Conservation (phyloP, 2,113 vertebrate genomes). For the Mesitornis unicolor region DNA sequence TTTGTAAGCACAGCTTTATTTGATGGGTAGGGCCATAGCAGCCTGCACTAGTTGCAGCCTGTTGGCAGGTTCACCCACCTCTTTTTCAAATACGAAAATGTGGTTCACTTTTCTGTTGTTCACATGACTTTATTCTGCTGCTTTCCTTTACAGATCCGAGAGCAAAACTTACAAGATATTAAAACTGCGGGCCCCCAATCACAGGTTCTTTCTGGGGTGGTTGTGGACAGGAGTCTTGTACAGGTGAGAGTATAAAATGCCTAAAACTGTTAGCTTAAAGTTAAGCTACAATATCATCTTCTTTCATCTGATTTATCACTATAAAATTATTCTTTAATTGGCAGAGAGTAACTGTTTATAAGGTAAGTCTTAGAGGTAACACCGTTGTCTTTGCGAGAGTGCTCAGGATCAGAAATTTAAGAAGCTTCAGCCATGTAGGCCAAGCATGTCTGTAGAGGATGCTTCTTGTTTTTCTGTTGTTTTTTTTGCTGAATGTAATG, state of each 20-base stretch:
- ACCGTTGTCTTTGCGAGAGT: slow-evolving; percentile 54
- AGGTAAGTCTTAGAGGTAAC: slow-evolving; percentile 83
- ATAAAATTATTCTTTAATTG: slow-evolving; percentile 79
- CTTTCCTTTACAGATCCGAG: slow-evolving; percentile 84
- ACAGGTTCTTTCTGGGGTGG: slow-evolving; percentile 86
- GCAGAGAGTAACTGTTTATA: slow-evolving; percentile 81
- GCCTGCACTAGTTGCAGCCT: not conserved
- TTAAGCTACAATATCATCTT: not conserved
- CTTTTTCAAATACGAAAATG: not conserved
- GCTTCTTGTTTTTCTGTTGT: not conserved
- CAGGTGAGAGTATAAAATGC: slow-evolving; percentile 84
- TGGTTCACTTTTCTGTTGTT: not conserved
- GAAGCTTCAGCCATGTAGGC: slow-evolving; percentile 36
- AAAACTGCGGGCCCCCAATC: slow-evolving; percentile 96
- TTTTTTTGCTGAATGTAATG: slow-evolving; percentile 56
- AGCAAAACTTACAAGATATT: slow-evolving; percentile 97
- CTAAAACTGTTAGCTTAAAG: not conserved
- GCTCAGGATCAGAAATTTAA: slow-evolving; percentile 35
- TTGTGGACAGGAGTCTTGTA: slow-evolving; percentile 86
- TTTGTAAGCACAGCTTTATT: not conserved
- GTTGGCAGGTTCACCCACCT: not conserved
- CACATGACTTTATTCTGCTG: not conserved
- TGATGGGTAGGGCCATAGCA: not conserved
- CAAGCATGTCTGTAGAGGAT: slow-evolving; percentile 43
- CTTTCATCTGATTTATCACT: slow-evolving; percentile 60